Conservation (phyloP, 2,888 invertebrate genomes). For the Linhomoeus sp. region DNA sequence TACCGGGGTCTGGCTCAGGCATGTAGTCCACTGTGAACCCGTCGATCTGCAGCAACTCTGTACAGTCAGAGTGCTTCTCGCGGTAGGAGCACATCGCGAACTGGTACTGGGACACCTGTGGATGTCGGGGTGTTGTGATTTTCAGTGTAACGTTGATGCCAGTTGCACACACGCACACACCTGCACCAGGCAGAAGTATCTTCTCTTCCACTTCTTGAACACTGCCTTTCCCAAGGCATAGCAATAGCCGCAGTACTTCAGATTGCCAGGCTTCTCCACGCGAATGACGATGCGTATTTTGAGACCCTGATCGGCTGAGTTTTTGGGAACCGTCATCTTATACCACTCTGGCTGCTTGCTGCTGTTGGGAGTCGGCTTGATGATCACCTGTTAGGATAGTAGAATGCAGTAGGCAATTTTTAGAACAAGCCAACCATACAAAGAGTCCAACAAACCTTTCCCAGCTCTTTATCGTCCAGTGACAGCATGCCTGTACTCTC, state of each 20-base stretch:
- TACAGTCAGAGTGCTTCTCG: slow-evolving; percentile 95
- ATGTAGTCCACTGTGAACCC: slow-evolving; percentile 98
- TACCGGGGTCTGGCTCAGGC: slow-evolving; percentile 73
- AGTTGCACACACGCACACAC: slow-evolving; percentile 34
- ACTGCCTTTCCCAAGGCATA: slow-evolving; percentile 56
- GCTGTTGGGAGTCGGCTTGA: slow-evolving; percentile 41
- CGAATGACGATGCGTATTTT: slow-evolving; percentile 89
- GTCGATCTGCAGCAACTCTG: slow-evolving; percentile 98
- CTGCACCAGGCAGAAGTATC: slow-evolving; percentile 94
- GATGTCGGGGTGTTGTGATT: too few relatives aligned
- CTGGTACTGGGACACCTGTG: slow-evolving; percentile 70
- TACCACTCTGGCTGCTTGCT: slow-evolving; percentile 59
- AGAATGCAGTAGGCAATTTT: not conserved
- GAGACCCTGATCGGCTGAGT: slow-evolving; percentile 78
- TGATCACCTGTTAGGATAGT: slow-evolving; percentile 28
- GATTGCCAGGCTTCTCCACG: slow-evolving; percentile 94
- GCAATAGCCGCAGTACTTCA: slow-evolving; percentile 82
- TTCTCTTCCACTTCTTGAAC: slow-evolving; percentile 98
- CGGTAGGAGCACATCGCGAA: slow-evolving; percentile 99
- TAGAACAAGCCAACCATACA: too few relatives aligned
- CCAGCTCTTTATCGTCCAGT: slow-evolving; percentile 94
- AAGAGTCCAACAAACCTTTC: too few relatives aligned
- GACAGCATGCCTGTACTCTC: slow-evolving; percentile 92
- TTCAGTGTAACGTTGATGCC: too few relatives aligned
- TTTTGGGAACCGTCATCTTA: slow-evolving; percentile 85